phyloP scores from a whole-genome alignment of 2,797 vertebrate species.

The Lepus oiostolus region DNA sequence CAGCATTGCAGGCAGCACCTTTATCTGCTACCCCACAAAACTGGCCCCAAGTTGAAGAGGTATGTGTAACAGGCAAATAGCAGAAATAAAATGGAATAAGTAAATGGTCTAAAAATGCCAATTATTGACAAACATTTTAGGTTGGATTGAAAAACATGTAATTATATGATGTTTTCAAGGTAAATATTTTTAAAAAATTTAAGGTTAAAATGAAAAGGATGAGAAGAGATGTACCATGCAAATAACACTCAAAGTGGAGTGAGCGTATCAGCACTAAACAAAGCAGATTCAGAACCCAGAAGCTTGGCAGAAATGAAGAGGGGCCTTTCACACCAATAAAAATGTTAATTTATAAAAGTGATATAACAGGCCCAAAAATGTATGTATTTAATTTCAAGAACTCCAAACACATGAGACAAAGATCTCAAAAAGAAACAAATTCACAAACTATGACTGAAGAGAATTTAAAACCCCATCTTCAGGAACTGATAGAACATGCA shows the following conservation, averaged over 20 bases:
- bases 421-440: conserved; percentile 39
- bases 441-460: not conserved
- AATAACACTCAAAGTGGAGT: not conserved
- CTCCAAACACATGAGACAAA: not conserved
- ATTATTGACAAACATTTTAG: conserved; percentile 1
- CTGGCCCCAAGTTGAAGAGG: not conserved
- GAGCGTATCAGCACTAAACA: not conserved
- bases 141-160: not conserved
- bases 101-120: not conserved
- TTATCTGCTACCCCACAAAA: too few relatives aligned
- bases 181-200: not conserved
- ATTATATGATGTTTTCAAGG: conserved; percentile 13
- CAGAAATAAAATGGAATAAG: not conserved
- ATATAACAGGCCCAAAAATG: not conserved
- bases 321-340: not conserved
- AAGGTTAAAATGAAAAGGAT: not conserved
- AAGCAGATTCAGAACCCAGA: conserved; percentile 10
- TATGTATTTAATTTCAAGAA: conserved; percentile 30
- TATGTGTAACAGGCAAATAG: not conserved
- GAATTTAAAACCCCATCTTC: not conserved
- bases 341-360: conserved; percentile 40
- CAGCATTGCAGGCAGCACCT: too few relatives aligned
- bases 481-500: not conserved
- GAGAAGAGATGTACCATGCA: too few relatives aligned
- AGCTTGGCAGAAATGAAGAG: not conserved